A percentile compares a stretch with the other conserved stretches of the same genome.
Evolutionary conservation across 2,888 invertebrate genomes (phyloP).

Genomic region (Meghimatium bilineatum): DNA sequence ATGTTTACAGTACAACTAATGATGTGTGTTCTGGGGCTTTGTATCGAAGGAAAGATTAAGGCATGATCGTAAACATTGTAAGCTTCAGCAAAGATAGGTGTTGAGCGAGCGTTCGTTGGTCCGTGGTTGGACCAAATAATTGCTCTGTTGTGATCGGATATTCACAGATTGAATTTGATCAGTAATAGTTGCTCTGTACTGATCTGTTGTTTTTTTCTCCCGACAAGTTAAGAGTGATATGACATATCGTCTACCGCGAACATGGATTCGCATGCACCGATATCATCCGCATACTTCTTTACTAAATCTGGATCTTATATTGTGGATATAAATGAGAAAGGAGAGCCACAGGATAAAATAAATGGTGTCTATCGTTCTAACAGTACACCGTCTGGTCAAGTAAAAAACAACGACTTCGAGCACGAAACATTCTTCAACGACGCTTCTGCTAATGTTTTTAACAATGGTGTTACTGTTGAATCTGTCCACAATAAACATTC

Average conservation of each 20-base stretch:
- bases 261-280: background rate
- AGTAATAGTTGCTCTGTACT: no score
- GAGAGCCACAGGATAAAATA: background rate
- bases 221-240: background rate
- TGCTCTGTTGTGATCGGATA: background rate
- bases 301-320: slow-evolving; percentile 24
- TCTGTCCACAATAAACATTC: background rate
- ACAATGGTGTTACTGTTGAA: background rate
- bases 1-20: background rate
- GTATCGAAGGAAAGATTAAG: background rate
- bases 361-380: background rate
- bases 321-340: background rate
- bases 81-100: background rate
- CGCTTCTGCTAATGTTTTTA: background rate
- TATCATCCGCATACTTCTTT: background rate
- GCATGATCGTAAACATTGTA: background rate
- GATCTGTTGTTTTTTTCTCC: no score
- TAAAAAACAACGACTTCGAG: background rate
- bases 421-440: background rate
- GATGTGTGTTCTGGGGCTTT: background rate
- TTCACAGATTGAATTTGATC: background rate
- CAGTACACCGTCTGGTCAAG: slow-evolving; percentile 8
- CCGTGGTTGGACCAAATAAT: background rate
- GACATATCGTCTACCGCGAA: background rate
- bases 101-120: background rate